phyloP scores from a whole-genome alignment of 2,113 vertebrate genomes.

The Dipodomys ordii region DNA sequence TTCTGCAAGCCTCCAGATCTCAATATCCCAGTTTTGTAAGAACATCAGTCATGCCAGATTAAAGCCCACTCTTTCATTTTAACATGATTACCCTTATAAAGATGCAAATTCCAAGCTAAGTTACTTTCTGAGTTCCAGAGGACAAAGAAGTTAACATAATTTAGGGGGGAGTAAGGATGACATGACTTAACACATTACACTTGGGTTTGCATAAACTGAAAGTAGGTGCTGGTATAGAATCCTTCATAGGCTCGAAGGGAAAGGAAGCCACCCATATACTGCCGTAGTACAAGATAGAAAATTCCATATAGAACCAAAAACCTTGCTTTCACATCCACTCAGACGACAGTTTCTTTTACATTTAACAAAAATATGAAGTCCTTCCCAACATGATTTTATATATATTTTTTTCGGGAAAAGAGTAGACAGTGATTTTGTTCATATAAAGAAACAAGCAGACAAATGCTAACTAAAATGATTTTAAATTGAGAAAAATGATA shows the following conservation, averaged over 20 bases:
- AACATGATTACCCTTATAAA: background rate
- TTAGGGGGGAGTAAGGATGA: background rate
- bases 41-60: background rate
- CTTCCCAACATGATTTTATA: no score
- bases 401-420: no score
- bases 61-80: background rate
- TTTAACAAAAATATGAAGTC: no score
- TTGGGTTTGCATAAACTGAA: background rate
- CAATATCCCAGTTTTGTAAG: background rate
- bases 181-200: background rate
- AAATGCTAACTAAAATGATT: no score
- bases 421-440: no score
- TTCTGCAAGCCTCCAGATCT: background rate
- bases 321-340: background rate
- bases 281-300: background rate
- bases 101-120: background rate
- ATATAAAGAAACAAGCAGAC: no score
- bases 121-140: background rate
- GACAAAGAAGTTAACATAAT: no score
- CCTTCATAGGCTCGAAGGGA: background rate
- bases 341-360: no score
- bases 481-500: no score
- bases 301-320: background rate
- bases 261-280: background rate
- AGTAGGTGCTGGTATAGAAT: background rate